Evolutionary conservation across 1,140 invertebrate genomes (phyloP), one percentile per base, ranked within the genome.

Genomic region (Heliothis virescens): DNA sequence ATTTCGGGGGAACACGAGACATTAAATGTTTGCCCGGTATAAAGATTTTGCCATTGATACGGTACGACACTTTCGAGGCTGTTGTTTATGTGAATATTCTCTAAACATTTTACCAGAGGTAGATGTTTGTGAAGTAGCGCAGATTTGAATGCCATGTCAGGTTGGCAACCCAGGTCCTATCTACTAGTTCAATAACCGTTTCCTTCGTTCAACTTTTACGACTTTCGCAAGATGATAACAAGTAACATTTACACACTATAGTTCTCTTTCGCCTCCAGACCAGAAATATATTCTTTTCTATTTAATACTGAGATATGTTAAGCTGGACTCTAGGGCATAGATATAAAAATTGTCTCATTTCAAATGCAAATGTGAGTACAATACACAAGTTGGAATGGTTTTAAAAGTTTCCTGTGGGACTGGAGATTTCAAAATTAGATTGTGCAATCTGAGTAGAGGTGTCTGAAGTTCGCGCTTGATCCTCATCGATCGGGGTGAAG

Each of bases 341-440:
- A 41, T 10, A 48, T 59, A 59, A 79, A 72, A 71, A 79, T 62
- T 62, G 53, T 59, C 55, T 60, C 41, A 60, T 71, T 60, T 72
- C 52, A 67, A 69, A 79, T 67, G 67, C 41, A 71, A 71, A 79
- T 79, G 53, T 34, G 55, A 72, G 15, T 57, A 72, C 59, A 78
- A 78, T 57, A 77, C 50, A 48, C n/a, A 69, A 67, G 52, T 69
- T 62, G 53, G 73, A 55, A 72, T 48, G 59, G 77, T 72, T 72
- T 72, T 72, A 29, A 71, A 71, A 71, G 41, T 79, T 79, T 69
- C 47, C 48, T 63, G 21, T 74, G 57, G 74, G 21, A 63, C 7
- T 60, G 15, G 57, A 79, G 47, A 71, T 60, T 65, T 7, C 34
- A 29, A 74, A 74, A 81, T 78, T 73, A 81, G 80, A 81, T 81